Conservation (phyloP, 2,888 invertebrate genomes). For the Neria commutata region DNA sequence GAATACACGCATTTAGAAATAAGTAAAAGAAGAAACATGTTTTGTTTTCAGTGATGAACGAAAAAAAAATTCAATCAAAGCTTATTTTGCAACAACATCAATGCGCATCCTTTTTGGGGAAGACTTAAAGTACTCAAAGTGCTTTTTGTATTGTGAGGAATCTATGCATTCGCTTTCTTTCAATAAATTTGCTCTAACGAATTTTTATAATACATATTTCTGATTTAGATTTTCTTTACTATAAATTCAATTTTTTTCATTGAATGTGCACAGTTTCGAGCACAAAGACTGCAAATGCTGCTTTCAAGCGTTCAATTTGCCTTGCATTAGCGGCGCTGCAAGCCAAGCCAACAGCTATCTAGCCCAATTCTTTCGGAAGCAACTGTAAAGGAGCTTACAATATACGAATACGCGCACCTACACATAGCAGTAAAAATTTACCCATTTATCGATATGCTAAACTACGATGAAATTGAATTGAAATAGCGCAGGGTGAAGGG, state of each 20-base stretch:
- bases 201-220: too few species aligned
- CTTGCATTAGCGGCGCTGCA: too few species aligned
- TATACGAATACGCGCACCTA: constrained; percentile 38
- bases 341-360: too few species aligned
- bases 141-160: constrained; percentile 64
- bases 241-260: too few species aligned
- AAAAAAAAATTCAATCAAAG: constrained; percentile 26
- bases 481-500: not conserved
- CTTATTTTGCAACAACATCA: constrained; percentile 30
- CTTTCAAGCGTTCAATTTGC: too few species aligned
- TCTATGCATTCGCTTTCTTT: constrained; percentile 51
- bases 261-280: too few species aligned
- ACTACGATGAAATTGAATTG: not conserved
- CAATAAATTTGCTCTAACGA: not conserved
- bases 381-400: constrained; percentile 1
- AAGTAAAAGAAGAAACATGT: not conserved
- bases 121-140: constrained; percentile 43
- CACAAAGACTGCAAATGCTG: too few species aligned
- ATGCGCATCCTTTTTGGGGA: constrained; percentile 33
- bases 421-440: constrained; percentile 27
- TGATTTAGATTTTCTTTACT: too few species aligned
- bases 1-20: not conserved
- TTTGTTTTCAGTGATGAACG: constrained; percentile 16
- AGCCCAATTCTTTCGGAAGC: too few species aligned
- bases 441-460: constrained; percentile 14